Evolutionary conservation across 2,113 vertebrate species (phyloP), one percentile per base, ranked within the genome.

Genomic region (Albula goreensis): DNA sequence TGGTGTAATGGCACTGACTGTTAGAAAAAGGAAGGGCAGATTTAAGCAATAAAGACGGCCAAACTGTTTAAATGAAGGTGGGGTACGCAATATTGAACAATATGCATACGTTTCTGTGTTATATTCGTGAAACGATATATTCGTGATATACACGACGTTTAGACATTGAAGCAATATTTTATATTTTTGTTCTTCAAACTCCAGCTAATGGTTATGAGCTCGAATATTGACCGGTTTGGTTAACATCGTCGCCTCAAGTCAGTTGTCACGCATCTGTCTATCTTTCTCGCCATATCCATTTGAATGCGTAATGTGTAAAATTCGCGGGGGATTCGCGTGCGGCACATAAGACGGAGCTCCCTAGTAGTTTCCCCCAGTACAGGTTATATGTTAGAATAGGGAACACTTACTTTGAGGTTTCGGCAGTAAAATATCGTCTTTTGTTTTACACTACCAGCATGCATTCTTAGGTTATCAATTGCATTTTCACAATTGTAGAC

Each of bases 291-390:
- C 8, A 5, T 10, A 74, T 56, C 53, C 53, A 9, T 74, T 74
- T 74, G 7, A 31, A 74, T 74, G 50, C 85, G 50, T 25, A 77
- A 63, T 88, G 82, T 85, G 78, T 17, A n/a, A 85, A 82, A 88
- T 83, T 81, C 78, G 50, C 48, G n/a, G 63, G 52, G 51, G 84
- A 74, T 74, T 74, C 70, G 70, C 70, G 70, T 74, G 70, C 70
- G 70, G n/a, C 70, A 31, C 22, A 74, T 19, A 74, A 74, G 8
- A 74, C n/a, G 15, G 19, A 74, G 70, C 70, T n/a, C 31, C 70
- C 70, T 22, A 31, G 70, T 74, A n/a, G 70, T 74, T 74, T 74
- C 70, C 70, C n/a, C n/a, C 13, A 4, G 70, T 22, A 70, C 63
- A 70, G 63, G 63, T 70, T 74, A 22, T n/a, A 74, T n/a, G 70